Evolutionary conservation across 2,113 vertebrate genomes (phyloP).

Genomic region (Salvelinus sp.): DNA sequence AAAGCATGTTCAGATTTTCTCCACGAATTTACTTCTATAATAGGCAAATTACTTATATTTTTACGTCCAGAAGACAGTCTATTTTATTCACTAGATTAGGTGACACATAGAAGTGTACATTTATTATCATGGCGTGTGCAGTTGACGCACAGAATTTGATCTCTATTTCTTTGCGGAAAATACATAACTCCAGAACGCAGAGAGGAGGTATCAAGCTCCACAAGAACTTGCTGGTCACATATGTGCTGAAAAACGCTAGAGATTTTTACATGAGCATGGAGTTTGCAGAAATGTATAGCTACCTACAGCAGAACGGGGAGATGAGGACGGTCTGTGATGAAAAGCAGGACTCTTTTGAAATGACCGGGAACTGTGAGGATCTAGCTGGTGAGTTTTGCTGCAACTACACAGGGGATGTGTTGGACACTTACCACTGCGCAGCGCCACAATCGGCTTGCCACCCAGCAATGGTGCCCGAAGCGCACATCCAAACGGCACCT

Average conservation of each 20-base stretch:
- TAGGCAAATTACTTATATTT: slow-evolving; percentile 54
- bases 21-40: slow-evolving; percentile 58
- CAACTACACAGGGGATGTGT: slow-evolving; percentile 72
- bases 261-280: slow-evolving; percentile 90
- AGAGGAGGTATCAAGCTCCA: slow-evolving; percentile 93
- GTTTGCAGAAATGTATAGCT: slow-evolving; percentile 84
- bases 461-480: slow-evolving; percentile 68
- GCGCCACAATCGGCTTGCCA: slow-evolving; percentile 62
- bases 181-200: slow-evolving; percentile 92
- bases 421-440: slow-evolving; percentile 71
- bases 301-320: slow-evolving; percentile 78
- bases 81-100: slow-evolving; percentile 41
- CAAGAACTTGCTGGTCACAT: slow-evolving; percentile 94
- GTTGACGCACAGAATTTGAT: slow-evolving; percentile 92
- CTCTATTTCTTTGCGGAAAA: slow-evolving; percentile 93
- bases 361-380: slow-evolving; percentile 78
- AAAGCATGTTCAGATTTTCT: slow-evolving; percentile 70
- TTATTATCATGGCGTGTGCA: slow-evolving; percentile 83
- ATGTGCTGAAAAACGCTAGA: slow-evolving; percentile 90
- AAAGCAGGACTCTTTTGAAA: slow-evolving; percentile 77
- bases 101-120: slow-evolving; percentile 49
- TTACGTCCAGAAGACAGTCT: slow-evolving; percentile 37
- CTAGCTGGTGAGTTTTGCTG: slow-evolving; percentile 77
- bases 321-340: slow-evolving; percentile 57
- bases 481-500: slow-evolving; percentile 73